phyloP scores from a whole-genome alignment of 2,888 invertebrate genomes.

The Chaetogeoica ovagalla region DNA sequence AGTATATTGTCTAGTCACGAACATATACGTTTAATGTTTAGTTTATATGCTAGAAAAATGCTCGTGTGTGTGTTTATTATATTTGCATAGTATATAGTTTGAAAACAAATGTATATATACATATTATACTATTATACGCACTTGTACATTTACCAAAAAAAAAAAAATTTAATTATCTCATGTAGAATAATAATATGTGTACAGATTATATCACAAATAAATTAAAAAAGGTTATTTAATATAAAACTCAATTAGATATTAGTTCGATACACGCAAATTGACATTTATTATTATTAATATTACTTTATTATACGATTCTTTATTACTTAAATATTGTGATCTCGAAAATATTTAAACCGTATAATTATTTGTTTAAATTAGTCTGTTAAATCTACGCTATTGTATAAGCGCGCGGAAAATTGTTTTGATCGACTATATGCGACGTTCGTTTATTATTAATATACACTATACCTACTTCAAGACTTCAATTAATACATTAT shows the following conservation, averaged over 20 bases:
- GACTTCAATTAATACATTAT: no score
- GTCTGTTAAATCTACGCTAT: constrained; percentile 10
- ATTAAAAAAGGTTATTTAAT: neutral
- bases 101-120: no score
- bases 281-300: neutral
- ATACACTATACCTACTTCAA: no score
- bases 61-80: neutral
- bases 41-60: neutral
- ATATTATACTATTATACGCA: no score
- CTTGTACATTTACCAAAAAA: neutral
- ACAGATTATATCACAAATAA: neutral
- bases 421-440: constrained; percentile 1
- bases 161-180: neutral
- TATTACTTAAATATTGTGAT: constrained; percentile 15
- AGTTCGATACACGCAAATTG: no score
- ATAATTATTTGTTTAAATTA: constrained; percentile 3
- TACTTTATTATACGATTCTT: neutral
- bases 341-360: constrained; percentile 31
- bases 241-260: neutral
- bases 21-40: neutral
- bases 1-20: constrained; percentile 29
- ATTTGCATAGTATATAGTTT: neutral
- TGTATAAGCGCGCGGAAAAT: constrained; percentile 28
- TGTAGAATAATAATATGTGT: neutral
- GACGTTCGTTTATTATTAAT: no score